Percentiles rank a stretch among this genome's conserved stretches.
Evolutionary conservation across 2,888 invertebrate genomes (phyloP).

Genomic region (Gandaritis pyraliata): DNA sequence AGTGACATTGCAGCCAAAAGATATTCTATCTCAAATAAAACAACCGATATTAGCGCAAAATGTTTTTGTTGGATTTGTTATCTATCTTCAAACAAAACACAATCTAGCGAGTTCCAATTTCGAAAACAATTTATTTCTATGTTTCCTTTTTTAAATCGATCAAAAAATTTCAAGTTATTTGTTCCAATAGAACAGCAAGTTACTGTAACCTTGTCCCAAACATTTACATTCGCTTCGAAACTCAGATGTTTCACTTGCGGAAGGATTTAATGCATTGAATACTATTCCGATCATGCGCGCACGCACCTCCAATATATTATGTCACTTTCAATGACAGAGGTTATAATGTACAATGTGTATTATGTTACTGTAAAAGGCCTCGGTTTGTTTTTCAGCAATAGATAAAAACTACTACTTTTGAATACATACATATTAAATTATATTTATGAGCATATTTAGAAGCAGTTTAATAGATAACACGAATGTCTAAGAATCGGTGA

Average conservation of each 20-base stretch:
- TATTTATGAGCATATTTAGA: too few relatives aligned
- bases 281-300: conserved; percentile 39
- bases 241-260: conserved; percentile 40
- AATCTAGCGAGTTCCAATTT: conserved; percentile 16
- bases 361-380: too few relatives aligned
- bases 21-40: background rate
- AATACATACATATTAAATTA: background rate
- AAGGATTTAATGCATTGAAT: conserved; percentile 43
- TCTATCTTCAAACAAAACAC: conserved; percentile 17
- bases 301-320: conserved; percentile 26
- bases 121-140: conserved; percentile 15
- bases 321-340: conserved; percentile 23
- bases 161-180: conserved; percentile 34
- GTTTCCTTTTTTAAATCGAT: conserved; percentile 20
- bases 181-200: conserved; percentile 45
- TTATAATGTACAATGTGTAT: conserved; percentile 1
- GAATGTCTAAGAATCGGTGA: too few relatives aligned
- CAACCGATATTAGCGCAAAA: background rate
- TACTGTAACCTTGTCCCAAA: conserved; percentile 51
- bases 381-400: background rate
- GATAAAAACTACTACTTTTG: background rate
- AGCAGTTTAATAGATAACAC: too few relatives aligned
- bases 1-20: too few relatives aligned
- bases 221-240: conserved; percentile 46
- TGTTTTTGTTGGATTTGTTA: conserved; percentile 1